Evolutionary conservation across 2,888 invertebrate genomes (phyloP).

Genomic region (Leptopilina drosophilae): DNA sequence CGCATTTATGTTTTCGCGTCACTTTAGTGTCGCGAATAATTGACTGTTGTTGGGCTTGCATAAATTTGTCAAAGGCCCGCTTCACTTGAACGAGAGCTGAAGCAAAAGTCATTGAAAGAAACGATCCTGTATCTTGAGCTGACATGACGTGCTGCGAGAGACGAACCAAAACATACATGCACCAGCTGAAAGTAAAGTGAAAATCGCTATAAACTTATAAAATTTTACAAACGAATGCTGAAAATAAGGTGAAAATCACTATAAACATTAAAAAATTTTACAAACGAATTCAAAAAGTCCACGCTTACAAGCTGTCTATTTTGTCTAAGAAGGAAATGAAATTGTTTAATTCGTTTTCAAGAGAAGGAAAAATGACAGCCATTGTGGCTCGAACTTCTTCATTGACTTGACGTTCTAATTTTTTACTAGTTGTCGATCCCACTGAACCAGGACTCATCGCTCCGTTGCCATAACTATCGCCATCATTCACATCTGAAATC

Average conservation of each 20-base stretch:
- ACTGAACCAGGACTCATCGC: conserved; percentile 71
- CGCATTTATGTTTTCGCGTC: conserved; percentile 88
- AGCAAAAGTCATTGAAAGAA: conserved; percentile 91
- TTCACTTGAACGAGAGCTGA: conserved; percentile 92
- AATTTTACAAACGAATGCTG: neutral
- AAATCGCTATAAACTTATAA: too few relatives aligned
- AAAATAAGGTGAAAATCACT: too few relatives aligned
- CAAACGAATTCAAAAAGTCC: conserved; percentile 64
- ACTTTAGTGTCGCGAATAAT: conserved; percentile 86
- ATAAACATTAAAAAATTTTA: too few relatives aligned
- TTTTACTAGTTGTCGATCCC: conserved; percentile 76
- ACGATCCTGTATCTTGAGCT: conserved; percentile 90
- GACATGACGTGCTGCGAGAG: conserved; percentile 95
- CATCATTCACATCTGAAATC: conserved; percentile 60
- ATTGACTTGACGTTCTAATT: conserved; percentile 84
- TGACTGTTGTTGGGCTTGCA: conserved; percentile 89
- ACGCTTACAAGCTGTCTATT: conserved; percentile 93
- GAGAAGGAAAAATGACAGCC: conserved; percentile 91
- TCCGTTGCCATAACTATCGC: conserved; percentile 66
- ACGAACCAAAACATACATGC: conserved; percentile 94
- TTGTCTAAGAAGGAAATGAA: conserved; percentile 93
- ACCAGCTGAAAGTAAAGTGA: conserved; percentile 83
- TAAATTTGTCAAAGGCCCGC: conserved; percentile 93
- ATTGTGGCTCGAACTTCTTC: conserved; percentile 91
- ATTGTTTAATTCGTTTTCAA: conserved; percentile 91